phyloP scores from a whole-genome alignment of 1,140 invertebrate genomes.

The Riptortus pedestris region DNA sequence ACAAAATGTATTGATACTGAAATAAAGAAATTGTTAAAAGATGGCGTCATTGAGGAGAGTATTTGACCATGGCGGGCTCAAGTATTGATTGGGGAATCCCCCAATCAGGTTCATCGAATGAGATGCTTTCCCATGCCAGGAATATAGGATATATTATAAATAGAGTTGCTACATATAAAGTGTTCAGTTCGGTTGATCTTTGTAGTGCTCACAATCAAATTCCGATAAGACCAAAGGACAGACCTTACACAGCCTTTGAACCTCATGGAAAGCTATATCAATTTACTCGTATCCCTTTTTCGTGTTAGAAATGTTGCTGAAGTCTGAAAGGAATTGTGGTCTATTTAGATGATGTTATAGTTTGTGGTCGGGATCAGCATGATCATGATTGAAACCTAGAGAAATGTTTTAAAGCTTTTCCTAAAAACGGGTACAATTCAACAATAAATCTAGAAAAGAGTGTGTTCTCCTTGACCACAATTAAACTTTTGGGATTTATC shows the following conservation, averaged over 20 bases:
- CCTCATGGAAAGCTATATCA: slow-evolving; percentile 12
- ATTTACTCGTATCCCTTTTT: slow-evolving; percentile 4
- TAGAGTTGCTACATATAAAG: neutral
- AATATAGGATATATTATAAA: neutral
- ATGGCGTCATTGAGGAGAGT: neutral
- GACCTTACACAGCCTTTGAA: slow-evolving; percentile 14
- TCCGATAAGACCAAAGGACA: neutral
- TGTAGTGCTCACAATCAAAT: neutral
- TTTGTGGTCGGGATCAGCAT: too few species aligned
- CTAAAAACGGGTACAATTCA: too few species aligned
- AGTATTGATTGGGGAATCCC: too few species aligned
- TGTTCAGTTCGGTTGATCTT: neutral
- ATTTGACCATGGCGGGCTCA: neutral
- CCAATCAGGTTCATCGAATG: neutral
- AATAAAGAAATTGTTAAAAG: neutral
- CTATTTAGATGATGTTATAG: too few species aligned
- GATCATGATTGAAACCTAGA: too few species aligned
- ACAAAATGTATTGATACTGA: neutral
- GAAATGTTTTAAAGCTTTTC: too few species aligned
- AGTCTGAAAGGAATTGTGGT: neutral
- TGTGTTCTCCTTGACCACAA: neutral
- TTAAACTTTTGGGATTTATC: slow-evolving; percentile 2
- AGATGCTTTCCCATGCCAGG: neutral
- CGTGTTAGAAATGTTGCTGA: neutral
- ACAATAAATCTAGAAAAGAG: neutral